Base-by-base conservation (phyloP, 2,113 vertebrate species). In the Butorides virescens region DNA sequence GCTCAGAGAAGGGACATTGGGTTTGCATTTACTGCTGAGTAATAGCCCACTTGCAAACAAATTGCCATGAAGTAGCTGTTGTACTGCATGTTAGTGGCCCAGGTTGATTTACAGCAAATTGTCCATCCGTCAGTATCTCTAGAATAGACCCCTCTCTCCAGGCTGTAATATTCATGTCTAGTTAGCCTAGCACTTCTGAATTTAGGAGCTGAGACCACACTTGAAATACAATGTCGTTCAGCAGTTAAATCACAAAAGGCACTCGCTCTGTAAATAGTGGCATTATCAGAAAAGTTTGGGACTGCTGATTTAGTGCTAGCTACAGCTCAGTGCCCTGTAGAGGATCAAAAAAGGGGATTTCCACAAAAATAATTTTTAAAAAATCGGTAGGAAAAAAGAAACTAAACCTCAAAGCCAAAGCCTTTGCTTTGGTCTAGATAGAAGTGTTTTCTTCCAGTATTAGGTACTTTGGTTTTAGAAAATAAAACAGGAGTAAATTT, bases 31-130 rank as follows among this genome's bases (percentile, higher is more conserved):
- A 83, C 73, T 59, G 77, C 71, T 44, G 66, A 59, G 91, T 78
- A 83, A 90, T 58, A 93, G 77, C 91, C 78, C 72, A 75, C 87
- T 88, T 93, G 87, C 91, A 91, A 87, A 84, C 50, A 84, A 88
- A 93, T 55, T 91, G 67, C 78, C 50, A 37, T 93, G 77, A 88
- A 93, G 94, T 84, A 93, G 87, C 67, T 79, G 73, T 91, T 95
- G 87, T 80, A 65, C 78, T 61, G 62, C 83, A 59, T 0, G 13
- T 49, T 93, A 92, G 89, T 18, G 26, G 84, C 65, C 53, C 70
- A 63, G 65, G 79, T 73, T 88, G 84, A 91, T 95, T 93, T 93
- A 88, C 65, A 86, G 84, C 75, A 93, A 88, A 85, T 85, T 88
- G 84, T 81, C 53, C 46, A n/a, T 81, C 88, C 88, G 78, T 81